These are phyloP conservation scores for Chiloscyllium plagiosum DNA, from an alignment of 2,113 vertebrate genomes.

Conservation along the genomic window DNA sequence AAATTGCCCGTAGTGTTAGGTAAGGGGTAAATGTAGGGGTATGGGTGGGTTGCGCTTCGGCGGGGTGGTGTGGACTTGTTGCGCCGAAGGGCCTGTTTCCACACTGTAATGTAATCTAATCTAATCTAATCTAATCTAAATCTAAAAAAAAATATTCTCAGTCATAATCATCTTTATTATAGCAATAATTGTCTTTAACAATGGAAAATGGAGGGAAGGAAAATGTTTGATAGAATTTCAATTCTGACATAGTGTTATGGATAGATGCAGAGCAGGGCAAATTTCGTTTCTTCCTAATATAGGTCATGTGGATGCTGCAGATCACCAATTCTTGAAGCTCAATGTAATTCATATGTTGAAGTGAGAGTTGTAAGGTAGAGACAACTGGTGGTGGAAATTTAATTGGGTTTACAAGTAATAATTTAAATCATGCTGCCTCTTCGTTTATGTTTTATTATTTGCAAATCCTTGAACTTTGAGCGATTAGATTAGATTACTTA, in stretches of 20 bases:
- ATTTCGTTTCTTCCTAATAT: neutral
- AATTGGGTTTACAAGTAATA: neutral
- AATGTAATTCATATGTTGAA: neutral
- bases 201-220: neutral
- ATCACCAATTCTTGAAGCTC: neutral
- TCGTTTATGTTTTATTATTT: neutral
- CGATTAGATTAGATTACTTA: no score
- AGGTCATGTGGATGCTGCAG: neutral
- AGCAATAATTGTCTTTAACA: neutral
- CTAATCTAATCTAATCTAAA: no score
- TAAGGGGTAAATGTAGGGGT: no score
- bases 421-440: neutral
- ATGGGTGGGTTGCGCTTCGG: no score
- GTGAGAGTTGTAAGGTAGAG: neutral
- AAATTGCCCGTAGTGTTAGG: no score
- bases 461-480: neutral
- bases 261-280: neutral
- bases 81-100: no score
- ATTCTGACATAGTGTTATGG: neutral
- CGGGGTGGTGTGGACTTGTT: no score
- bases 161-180: neutral
- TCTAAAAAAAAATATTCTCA: no score
- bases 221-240: neutral
- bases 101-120: no score
- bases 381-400: neutral